phyloP scores from a whole-genome alignment of 1,140 invertebrate species.

The Brachionus plicatilis region DNA sequence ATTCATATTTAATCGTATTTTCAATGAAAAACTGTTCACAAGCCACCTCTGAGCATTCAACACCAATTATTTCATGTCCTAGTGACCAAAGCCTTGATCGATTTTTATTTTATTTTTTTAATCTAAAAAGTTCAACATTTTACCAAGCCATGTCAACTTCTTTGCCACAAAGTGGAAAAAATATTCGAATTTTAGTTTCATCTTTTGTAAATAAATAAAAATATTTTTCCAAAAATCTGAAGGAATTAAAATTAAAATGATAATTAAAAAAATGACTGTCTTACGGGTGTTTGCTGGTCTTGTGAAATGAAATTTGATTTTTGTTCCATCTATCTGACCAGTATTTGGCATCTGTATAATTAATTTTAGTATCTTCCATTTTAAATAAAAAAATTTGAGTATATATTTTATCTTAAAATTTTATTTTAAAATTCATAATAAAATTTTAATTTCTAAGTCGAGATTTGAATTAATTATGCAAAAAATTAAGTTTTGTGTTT shows the following conservation, averaged over 20 bases:
- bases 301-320: conserved; percentile 6
- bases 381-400: neutral
- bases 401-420: neutral
- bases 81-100: neutral
- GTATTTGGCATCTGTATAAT: neutral
- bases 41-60: neutral
- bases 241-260: neutral
- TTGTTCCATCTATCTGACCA: neutral
- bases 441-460: too few species aligned
- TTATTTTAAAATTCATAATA: neutral
- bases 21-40: conserved; percentile 25
- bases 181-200: neutral
- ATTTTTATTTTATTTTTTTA: neutral
- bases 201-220: neutral
- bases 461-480: neutral
- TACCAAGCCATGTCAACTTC: conserved; percentile 39
- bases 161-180: conserved; percentile 39
- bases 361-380: neutral
- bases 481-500: neutral
- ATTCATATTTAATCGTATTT: neutral
- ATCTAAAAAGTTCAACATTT: neutral
- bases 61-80: conserved; percentile 25
- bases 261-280: neutral
- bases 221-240: conserved; percentile 14
- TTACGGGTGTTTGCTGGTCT: neutral